Evolutionary conservation across 1,140 invertebrate genomes (phyloP), one percentile per base, ranked within the genome.

Genomic region (Zaprionus kolodkinae): DNA sequence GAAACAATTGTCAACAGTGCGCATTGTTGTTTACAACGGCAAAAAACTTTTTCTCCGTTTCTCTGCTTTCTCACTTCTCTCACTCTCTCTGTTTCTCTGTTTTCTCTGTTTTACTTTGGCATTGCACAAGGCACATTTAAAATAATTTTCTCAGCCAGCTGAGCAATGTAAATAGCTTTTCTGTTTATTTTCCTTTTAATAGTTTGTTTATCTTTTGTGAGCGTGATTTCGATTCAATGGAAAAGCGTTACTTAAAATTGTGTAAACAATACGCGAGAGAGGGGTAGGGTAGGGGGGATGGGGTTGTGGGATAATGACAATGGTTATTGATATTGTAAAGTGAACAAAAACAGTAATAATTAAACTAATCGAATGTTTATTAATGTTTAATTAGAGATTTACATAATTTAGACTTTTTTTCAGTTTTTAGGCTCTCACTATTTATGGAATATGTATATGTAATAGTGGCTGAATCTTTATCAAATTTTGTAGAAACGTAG

Each of bases 1-100:
- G 74, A 45, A 79, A 85, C 85, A 85, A 88, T 88, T 88, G 85
- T 89, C 85, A 88, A 88, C 81, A 79, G 69, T 72, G 62, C 66
- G 75, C 68, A 79, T 85, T 88, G 84, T 85, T 89, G 69, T 84
- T 73, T 76, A 85, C 85, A 85, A 73, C 71, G 65, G 64, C 55
- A 63, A 63, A 84, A 84, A 88, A 76, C 21, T 21, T 68, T 89
- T 88, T 85, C 40, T 81, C 48, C 64, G 61, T 76, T 81, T 85
- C 27, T 68, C 6, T 43, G 40, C n/a, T 88, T 84, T 81, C 21
- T 21, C 48, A 64, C 21, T 21, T 21, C 21, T 21, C 21, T 21
- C 21, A 1, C 21, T 21, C 21, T 85, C 40, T 81, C 48, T 67
- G 61, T 76, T 81, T 85, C 27, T 68, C 6, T 43, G 40, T 43